Evolutionary conservation across 2,113 vertebrate species (phyloP), one percentile per base, ranked within the genome.

Genomic region (Nothobranchius furzeri): DNA sequence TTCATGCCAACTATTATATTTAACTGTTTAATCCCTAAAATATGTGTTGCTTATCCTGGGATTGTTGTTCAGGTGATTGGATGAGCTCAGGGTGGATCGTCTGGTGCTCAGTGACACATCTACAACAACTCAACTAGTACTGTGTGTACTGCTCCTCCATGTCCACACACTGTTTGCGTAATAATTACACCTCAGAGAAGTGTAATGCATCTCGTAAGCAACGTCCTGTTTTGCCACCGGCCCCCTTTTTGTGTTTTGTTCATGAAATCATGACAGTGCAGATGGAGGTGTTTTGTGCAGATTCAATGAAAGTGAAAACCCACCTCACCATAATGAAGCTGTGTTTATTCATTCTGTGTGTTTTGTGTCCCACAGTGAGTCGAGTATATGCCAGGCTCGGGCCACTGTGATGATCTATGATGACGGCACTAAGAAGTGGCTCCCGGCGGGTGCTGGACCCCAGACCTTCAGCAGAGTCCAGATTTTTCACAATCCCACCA

Each of bases 361-460:
- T 46, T 49, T 66, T 47, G 61, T 9, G 2, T 48, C 53, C 73
- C 75, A 13, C 86, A 97, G 95, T 50, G 96, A 97, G 88, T 92
- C 90, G 0, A 94, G 95, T 54, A 86, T 96, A 68, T 95, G 95
- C 88, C 94, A 94, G 79, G 95, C 95, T 70, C 92, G 96, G 64
- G 96, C 96, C 79, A 96, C 94, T 2, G 95, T 97, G 78, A 97
- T 96, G 96, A 86, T 95, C 60, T 97, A 96, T 0, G 95, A 97
- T 5, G 96, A 97, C 46, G 54, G 80, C 76, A 94, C 89, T 69
- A 97, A 96, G 85, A 95, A 95, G 62, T 97, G 96, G 96, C 63
- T 96, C 20, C 92, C 95, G 0, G 94, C 95, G 0, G 96, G 96
- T n/a, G 51, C 91, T 0, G 96, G 96, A 4, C 15, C 94, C 7